Evolutionary conservation across 2,797 vertebrate genomes (phyloP).

Genomic region (Nasua narica): DNA sequence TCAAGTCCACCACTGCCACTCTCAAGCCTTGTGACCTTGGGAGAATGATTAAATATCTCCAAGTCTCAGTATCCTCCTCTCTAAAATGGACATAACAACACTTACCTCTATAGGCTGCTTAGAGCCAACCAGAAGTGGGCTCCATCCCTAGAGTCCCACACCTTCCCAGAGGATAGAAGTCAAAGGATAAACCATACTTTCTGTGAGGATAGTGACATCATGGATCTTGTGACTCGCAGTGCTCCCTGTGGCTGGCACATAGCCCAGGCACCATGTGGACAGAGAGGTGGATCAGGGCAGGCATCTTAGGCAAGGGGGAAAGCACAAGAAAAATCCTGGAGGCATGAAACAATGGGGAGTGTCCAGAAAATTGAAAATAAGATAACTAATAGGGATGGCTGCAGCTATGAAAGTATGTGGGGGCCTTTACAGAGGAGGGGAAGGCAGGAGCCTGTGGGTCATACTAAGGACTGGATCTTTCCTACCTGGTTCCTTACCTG

Average conservation of each 20-base stretch:
- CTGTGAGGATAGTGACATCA: too few relatives aligned
- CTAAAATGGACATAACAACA: not conserved
- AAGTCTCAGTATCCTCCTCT: not conserved
- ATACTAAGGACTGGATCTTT: not conserved
- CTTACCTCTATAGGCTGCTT: not conserved
- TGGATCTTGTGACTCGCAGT: not conserved
- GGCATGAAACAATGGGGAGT: not conserved
- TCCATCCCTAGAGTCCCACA: not conserved
- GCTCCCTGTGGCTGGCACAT: not conserved
- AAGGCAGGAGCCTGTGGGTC: not conserved
- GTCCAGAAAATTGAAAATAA: not conserved
- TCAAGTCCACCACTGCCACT: not conserved
- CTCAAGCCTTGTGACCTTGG: not conserved
- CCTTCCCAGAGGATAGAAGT: not conserved
- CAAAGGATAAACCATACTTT: not conserved
- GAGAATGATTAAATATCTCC: not conserved
- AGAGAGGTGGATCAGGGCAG: too few relatives aligned
- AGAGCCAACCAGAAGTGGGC: not conserved
- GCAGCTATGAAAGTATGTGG: not conserved
- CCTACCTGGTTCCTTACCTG: not conserved
- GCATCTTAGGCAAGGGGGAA: not conserved
- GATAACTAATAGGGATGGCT: not conserved
- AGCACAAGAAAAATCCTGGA: not conserved
- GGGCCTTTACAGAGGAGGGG: not conserved
- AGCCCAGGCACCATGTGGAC: accelerated